These are phyloP conservation scores for Parotocinclus haroldoi DNA, from an alignment of 2,797 vertebrate genomes.

Conservation along the genomic window DNA sequence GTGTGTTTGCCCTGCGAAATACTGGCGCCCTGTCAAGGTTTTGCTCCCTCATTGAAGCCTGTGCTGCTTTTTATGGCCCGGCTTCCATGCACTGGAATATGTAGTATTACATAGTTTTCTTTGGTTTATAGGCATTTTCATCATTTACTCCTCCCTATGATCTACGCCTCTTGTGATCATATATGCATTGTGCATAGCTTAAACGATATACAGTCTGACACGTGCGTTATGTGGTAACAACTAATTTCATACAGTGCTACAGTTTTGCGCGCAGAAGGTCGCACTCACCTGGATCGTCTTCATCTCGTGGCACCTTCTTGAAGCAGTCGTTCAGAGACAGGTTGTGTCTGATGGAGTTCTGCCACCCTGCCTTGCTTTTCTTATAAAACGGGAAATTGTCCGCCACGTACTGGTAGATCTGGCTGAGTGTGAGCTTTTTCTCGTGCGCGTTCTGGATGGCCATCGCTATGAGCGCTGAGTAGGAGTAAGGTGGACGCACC, in stretches of 20 bases:
- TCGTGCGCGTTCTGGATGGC: conserved; percentile 95
- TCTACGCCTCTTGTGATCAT: no score
- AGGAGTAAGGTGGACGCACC: conserved; percentile 95
- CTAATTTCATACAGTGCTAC: background rate
- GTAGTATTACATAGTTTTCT: no score
- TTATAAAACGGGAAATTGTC: conserved; percentile 97
- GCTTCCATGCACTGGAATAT: no score
- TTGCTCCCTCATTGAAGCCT: no score
- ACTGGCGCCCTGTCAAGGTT: no score
- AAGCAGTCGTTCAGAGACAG: conserved; percentile 93
- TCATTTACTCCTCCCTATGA: no score
- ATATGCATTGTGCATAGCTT: no score
- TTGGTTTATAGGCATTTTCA: no score
- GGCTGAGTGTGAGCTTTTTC: conserved; percentile 91
- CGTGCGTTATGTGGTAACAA: no score
- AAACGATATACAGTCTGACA: no score
- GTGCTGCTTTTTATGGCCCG: no score
- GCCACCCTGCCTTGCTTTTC: conserved; percentile 96
- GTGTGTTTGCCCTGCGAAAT: no score
- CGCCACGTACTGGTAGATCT: conserved; percentile 95
- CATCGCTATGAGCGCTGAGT: conserved; percentile 98
- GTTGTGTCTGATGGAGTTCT: conserved; percentile 95
- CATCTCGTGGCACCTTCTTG: conserved; percentile 93
- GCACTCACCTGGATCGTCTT: conserved; percentile 90
- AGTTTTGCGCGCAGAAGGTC: background rate